phyloP scores from a whole-genome alignment of 2,113 vertebrate genomes.

The Oreochromis niloticus region DNA sequence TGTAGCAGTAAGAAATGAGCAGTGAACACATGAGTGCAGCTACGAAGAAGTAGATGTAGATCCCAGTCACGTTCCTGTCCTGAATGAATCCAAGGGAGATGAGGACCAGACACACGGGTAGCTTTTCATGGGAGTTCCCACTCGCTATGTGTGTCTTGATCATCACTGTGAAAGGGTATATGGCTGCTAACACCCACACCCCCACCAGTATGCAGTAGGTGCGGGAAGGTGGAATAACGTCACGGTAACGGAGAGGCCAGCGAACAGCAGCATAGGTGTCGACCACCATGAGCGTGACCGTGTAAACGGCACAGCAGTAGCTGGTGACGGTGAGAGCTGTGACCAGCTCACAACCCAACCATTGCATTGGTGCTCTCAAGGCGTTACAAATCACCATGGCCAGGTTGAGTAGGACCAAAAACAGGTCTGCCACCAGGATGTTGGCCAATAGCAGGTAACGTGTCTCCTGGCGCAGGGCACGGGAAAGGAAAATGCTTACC shows the following conservation, averaged over 20 bases:
- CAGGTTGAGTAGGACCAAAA: slow-evolving; percentile 72
- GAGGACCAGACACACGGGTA: slow-evolving; percentile 63
- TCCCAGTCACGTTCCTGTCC: not conserved
- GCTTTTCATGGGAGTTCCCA: not conserved
- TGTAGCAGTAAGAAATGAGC: slow-evolving; percentile 75
- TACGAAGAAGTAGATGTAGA: slow-evolving; percentile 62
- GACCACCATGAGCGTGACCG: slow-evolving; percentile 72
- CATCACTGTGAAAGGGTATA: slow-evolving; percentile 64
- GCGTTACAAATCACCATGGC: slow-evolving; percentile 49
- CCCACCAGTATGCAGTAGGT: slow-evolving; percentile 49
- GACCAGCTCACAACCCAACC: slow-evolving; percentile 61
- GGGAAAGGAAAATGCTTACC: slow-evolving; percentile 61
- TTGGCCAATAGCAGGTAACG: slow-evolving; percentile 78
- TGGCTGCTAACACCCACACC: slow-evolving; percentile 65
- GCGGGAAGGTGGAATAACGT: slow-evolving; percentile 56
- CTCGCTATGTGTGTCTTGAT: slow-evolving; percentile 45
- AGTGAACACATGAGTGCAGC: slow-evolving; percentile 53
- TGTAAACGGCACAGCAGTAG: slow-evolving; percentile 70
- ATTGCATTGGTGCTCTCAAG: not conserved
- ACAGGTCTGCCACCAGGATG: slow-evolving; percentile 68
- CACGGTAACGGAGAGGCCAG: slow-evolving; percentile 72
- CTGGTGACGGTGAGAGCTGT: slow-evolving; percentile 50
- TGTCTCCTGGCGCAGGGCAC: slow-evolving; percentile 65
- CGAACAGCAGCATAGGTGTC: slow-evolving; percentile 76
- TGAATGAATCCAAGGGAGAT: slow-evolving; percentile 42